Evolutionary conservation across 2,888 invertebrate genomes (phyloP), one percentile per base, ranked within the genome.

Genomic region (Dryomyza anilis): DNA sequence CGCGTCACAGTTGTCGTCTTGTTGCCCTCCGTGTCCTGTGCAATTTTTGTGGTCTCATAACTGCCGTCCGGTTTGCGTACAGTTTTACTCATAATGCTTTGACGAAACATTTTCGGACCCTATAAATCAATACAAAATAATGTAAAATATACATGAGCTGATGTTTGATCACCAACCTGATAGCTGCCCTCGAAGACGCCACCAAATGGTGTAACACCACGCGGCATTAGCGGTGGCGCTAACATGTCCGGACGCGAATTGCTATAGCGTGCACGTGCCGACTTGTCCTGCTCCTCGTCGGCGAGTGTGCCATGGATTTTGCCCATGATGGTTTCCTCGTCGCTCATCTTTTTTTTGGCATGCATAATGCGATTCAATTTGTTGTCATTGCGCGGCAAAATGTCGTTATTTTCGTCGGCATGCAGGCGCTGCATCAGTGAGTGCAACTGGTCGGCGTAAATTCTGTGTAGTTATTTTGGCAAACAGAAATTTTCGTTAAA

Each of bases 21-120:
- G 72, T 87, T 87, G 1, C 89, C 89, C 45, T 86, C 81, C 12
- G 84, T 85, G 72, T 89, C 88, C 72, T 81, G 84, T 1, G 87
- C 81, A 21, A 86, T 85, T 72, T 84, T 84, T 50, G 85, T 85
- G 29, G 86, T 86, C 80, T 89, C 88, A 64, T 86, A 78, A 23
- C 84, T 83, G 48, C 89, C 89, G 80, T 89, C 87, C 10, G 87
- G 83, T 72, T 85, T 85, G 52, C 84, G 84, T 46, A 87, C 73
- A 7, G 86, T 86, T 79, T 85, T 84, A 5, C 85, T 85, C 70
- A 83, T 84, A 56, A 88, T 80, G 65, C 86, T 86, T 74, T 85
- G 85, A 25, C 86, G 85, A 73, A 85, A 86, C 71, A 85, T 79
- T 72, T 82, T 83, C 16, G 82, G 78, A 29, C 81, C 73, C 77